phyloP scores from a whole-genome alignment of 2,113 vertebrate species.

The Serilophus lunatus region DNA sequence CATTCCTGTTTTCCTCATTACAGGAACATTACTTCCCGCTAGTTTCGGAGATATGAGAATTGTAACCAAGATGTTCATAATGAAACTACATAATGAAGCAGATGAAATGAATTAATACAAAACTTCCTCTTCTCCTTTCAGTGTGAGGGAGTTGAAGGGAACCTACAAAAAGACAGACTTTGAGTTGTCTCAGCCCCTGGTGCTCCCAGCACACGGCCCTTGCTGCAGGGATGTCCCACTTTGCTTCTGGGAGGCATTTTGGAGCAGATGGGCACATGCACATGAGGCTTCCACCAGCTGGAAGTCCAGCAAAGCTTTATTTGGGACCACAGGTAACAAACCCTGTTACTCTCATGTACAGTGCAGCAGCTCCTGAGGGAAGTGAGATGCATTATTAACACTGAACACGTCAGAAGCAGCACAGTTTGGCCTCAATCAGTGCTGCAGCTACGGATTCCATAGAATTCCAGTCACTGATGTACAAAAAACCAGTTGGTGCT shows the following conservation, averaged over 20 bases:
- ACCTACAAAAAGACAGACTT: not conserved
- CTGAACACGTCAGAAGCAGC: accelerated
- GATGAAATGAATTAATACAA: slow-evolving; percentile 66
- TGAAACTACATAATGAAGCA: slow-evolving; percentile 74
- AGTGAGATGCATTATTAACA: not conserved
- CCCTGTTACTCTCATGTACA: not conserved
- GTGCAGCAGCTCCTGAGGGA: not conserved
- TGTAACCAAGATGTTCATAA: slow-evolving; percentile 76
- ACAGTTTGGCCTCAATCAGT: not conserved
- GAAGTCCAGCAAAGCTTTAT: accelerated
- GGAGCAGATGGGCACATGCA: accelerated
- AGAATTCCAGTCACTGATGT: accelerated
- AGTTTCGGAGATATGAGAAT: slow-evolving; percentile 70
- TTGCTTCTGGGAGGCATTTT: not conserved
- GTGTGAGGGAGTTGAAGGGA: not conserved
- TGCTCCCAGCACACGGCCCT: not conserved
- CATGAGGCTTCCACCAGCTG: not conserved
- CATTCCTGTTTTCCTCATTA: slow-evolving; percentile 79
- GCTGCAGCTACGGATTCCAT: not conserved
- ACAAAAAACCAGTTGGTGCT: accelerated
- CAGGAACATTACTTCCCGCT: slow-evolving; percentile 72
- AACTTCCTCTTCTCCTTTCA: not conserved
- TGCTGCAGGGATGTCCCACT: accelerated
- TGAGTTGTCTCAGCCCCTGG: not conserved
- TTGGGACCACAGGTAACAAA: not conserved